Base-by-base conservation (phyloP, 2,113 vertebrate species). In the Theristicus caerulescens region DNA sequence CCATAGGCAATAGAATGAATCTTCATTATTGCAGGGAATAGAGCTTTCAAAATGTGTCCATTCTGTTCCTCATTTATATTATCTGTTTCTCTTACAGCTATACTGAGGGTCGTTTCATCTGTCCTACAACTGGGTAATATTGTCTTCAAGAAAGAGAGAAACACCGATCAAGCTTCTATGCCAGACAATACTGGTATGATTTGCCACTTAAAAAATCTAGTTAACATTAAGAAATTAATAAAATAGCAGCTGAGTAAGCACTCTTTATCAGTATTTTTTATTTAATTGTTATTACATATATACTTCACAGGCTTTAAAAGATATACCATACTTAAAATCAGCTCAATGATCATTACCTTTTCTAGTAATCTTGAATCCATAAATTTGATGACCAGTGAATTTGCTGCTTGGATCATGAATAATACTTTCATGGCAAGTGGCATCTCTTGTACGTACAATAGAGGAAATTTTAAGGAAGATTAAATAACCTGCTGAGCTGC, bases 131-230 rank as follows among this genome's bases (percentile, higher is more conserved):
- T 99, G 32, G 99, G 99, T 11, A 99, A 99, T 79, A 98, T 99
- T 24, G 98, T 98, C 96, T 99, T 99, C 98, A 99, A 99, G 97
- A 99, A 99, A 94, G 99, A 99, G 92, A 99, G 99, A 93, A 99
- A 99, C 97, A 99, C 98, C 26, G 99, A 99, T 96, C 99, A 99
- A 96, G 99, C 99, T 2, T 99, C 99, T 62, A 99, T 99, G 99
- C 99, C 99, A 1, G 99, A 99, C n/a, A 99, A 99, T 89, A 99
- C 99, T 51, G 99, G 99, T 99, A 98, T 51, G 90, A 87, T 81
- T 61, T 86, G 8, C n/a, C 29, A n/a, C 57, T 79, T 88, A 2
- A 94, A 88, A 78, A 59, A 79, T 22, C 12, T 6, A 87, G 38
- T 73, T 77, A 65, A 46, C 8, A 31, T 49, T 46, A 49, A 85